Conservation (phyloP, 2,113 vertebrate species). For the Dolichotis patagonum region DNA sequence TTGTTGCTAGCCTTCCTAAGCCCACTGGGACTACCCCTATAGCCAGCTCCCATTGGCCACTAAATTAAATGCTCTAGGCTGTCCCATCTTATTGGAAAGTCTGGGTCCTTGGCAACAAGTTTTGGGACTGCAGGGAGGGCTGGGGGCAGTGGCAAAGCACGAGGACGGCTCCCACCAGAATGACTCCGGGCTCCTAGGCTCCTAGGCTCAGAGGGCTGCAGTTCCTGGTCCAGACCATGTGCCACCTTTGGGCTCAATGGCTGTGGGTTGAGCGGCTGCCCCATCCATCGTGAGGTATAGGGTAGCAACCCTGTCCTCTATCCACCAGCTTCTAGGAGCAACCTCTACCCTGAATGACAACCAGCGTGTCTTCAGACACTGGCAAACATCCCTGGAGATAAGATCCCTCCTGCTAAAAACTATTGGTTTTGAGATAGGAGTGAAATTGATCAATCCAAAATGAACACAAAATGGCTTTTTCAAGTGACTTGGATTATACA, state of each 20-base stretch:
- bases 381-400: no score
- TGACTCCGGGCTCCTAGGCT: no score
- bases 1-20: background rate
- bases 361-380: background rate
- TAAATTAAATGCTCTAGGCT: background rate
- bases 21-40: background rate
- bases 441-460: background rate
- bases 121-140: background rate
- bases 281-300: background rate
- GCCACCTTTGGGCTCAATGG: background rate
- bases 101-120: background rate
- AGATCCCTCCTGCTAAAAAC: background rate
- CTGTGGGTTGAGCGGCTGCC: background rate
- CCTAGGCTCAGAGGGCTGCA: background rate
- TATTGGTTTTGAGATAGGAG: background rate
- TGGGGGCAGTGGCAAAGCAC: background rate
- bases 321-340: background rate
- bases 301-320: background rate
- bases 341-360: background rate
- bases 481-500: background rate
- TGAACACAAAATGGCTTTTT: background rate
- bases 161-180: background rate
- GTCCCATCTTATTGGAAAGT: background rate
- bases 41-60: fast-evolving
- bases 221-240: background rate